A percentile compares a stretch with the other conserved stretches of the same genome.
Evolutionary conservation across 2,797 vertebrate genomes (phyloP).

Genomic region (Philypnodon macrostomus): DNA sequence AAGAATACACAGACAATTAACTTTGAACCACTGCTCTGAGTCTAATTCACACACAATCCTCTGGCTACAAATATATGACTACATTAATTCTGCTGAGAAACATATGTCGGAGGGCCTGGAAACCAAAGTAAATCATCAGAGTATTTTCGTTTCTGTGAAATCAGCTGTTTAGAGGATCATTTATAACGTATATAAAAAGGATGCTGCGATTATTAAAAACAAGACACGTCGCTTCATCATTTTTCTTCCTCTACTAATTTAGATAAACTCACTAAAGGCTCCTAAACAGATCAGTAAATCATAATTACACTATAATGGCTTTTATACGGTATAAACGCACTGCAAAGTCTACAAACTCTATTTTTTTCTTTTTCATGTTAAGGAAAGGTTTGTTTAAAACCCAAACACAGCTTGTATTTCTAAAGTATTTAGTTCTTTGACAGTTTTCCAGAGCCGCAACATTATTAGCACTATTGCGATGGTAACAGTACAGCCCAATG

Average conservation of each 20-base stretch:
- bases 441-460: too few species aligned
- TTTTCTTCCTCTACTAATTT: conserved; percentile 41
- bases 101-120: not conserved
- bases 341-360: not conserved
- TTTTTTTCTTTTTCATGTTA: not conserved
- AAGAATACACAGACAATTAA: conserved; percentile 42
- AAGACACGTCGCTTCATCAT: conserved; percentile 52
- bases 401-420: too few species aligned
- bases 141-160: conserved; percentile 20
- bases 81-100: conserved; percentile 10
- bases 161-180: conserved; percentile 50
- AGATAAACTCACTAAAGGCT: conserved; percentile 41
- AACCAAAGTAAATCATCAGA: conserved; percentile 8
- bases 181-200: conserved; percentile 43
- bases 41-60: conserved; percentile 21
- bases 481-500: too few species aligned
- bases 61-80: conserved; percentile 7
- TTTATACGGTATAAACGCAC: not conserved
- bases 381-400: too few species aligned
- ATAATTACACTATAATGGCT: not conserved
- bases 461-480: too few species aligned
- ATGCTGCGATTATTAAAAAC: conserved; percentile 49
- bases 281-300: too few species aligned
- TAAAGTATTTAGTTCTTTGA: too few species aligned
- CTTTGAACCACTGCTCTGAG: conserved; percentile 23